Base-by-base conservation (phyloP, 2,113 vertebrate genomes). In the Dendrocopos noguchii region DNA sequence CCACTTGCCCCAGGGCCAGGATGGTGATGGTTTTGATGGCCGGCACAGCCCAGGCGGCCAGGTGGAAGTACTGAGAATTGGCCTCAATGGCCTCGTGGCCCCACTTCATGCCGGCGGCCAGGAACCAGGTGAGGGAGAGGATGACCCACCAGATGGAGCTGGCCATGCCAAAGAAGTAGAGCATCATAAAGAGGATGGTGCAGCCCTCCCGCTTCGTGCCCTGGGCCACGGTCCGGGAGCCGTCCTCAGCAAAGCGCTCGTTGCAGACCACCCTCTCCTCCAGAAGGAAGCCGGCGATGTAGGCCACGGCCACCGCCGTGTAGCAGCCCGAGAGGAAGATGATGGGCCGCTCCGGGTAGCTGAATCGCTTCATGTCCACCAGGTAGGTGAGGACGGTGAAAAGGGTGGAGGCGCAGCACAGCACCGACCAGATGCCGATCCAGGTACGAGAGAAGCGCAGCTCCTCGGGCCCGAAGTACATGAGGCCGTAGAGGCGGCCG, bases 121-220 rank as follows among this genome's bases (percentile, higher is more conserved):
- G 97, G 97, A 99, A 99, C 99, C 99, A 99, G 90, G 99, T 99
- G 87, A 99, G 98, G 10, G 99, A 98, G 75, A 99, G 97, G 90
- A 99, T 99, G 83, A 99, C 99, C 99, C 99, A 99, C 99, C 99
- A 99, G 96, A 99, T 99, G 28, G 99, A 99, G 96, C 98, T 99
- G 98, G 99, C 98, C 99, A 99, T 99, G 97, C 99, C 98, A 75
- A 99, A 99, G 97, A 99, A 99, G 97, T 99, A 99, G 6, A 99
- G 98, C 99, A 99, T 99, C 99, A 99, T 99, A 97, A 99, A 99
- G 92, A 99, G 98, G 76, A 99, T 99, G 86, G 99, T 99, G 98
- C 99, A 99, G 70, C 99, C 99, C 94, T 99, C 99, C 75, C 99
- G 98, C 87, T 99, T 99, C 7, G 99, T 99, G 93, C 99, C 99